Evolutionary conservation across 2,888 invertebrate genomes (phyloP), one percentile per base, ranked within the genome.

Genomic region (Fabriciana adippe): DNA sequence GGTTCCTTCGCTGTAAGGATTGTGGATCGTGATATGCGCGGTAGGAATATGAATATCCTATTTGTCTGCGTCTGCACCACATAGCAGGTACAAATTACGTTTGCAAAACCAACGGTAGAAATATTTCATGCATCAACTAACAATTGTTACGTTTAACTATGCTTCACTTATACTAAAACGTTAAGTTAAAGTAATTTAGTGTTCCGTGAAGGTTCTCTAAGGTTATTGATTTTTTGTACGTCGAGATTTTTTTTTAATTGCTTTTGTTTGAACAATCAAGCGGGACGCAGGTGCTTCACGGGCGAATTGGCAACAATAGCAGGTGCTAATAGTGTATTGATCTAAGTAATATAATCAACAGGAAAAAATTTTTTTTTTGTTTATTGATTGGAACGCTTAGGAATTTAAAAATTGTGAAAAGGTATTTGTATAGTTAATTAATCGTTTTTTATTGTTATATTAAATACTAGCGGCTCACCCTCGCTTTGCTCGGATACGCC

Each of bases 271-370:
- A 69, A 70, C 73, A 70, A 73, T 73, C 64, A 68, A 69, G 67
- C 67, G 71, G 67, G 50, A 64, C 72, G 73, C 74, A 70, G 71
- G 69, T 71, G 73, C 50, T 68, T 72, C 63, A 54, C 68, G 65
- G 55, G 61, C 26, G 69, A 68, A 60, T 63, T 62, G 69, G 72
- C 68, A 68, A 60, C 65, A 61, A 72, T 66, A 61, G 74, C 79
- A 77, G 77, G 74, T 78, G 78, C 64, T 64, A 59, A 59, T 55
- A 48, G 50, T 54, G 56, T 51, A n/a, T 26, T 31, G 60, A 2
- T 26, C 31, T n/a, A 15, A 11, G 5, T 59, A 48, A 8, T 47
- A 21, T 47, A 21, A 0, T 56, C 8, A n/a, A 55, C 16, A 55
- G 35, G 16, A 55, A 35, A 41, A 41, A 21, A 15, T 45, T 47